Conservation (phyloP, 1,140 invertebrate genomes). For the Drosophila paulistorum region DNA sequence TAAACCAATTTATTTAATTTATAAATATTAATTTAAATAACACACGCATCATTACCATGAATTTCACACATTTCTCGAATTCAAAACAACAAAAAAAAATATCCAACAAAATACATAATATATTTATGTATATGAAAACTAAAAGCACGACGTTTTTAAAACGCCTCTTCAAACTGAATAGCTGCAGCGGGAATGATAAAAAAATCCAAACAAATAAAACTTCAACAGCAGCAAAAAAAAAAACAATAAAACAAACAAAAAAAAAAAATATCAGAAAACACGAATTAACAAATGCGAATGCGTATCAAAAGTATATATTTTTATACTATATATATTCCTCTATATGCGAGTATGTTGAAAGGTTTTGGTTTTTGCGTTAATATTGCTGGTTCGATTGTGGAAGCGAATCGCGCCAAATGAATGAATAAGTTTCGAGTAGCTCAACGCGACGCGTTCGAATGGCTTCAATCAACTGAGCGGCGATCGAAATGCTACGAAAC, state of each 20-base stretch:
- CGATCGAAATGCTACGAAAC: conserved; percentile 59
- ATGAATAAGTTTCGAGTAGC: conserved; percentile 35
- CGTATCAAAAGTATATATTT: background rate
- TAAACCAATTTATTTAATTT: conserved; percentile 12
- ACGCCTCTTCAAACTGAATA: background rate
- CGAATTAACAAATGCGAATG: conserved; percentile 2
- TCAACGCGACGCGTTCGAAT: conserved; percentile 68
- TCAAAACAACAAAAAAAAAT: conserved; percentile 18
- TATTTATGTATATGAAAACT: background rate
- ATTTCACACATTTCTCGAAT: conserved; percentile 29
- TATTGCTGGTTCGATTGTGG: too few relatives aligned
- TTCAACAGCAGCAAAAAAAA: background rate
- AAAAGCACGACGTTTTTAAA: background rate
- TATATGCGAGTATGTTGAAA: conserved; percentile 23
- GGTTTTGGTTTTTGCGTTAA: conserved; percentile 6
- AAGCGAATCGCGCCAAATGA: conserved; percentile 42
- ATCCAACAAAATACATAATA: conserved; percentile 4
- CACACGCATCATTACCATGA: conserved; percentile 39
- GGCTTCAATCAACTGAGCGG: conserved; percentile 80
- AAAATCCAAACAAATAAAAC: background rate
- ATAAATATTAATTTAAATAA: conserved; percentile 23
- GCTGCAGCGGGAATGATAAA: too few relatives aligned
- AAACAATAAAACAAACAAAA: background rate
- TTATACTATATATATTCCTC: background rate
- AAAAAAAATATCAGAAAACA: conserved; percentile 10